phyloP scores from a whole-genome alignment of 2,797 vertebrate genomes.

The Scleropages formosus region DNA sequence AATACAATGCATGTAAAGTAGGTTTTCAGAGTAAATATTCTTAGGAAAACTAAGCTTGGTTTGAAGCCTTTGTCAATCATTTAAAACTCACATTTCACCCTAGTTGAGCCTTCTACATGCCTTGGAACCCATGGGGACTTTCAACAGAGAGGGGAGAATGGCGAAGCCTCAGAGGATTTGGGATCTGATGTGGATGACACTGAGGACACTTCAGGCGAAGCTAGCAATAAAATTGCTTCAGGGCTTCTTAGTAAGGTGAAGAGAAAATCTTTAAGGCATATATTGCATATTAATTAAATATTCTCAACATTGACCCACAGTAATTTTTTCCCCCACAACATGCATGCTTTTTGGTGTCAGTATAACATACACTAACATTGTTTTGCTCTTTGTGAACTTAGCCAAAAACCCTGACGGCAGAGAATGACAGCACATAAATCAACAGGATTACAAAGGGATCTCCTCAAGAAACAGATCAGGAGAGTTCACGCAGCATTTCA shows the following conservation, averaged over 20 bases:
- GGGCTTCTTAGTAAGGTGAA: conserved; percentile 2
- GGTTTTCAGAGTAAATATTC: no score
- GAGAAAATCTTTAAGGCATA: neutral
- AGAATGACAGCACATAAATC: neutral
- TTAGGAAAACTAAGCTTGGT: no score
- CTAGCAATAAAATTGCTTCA: conserved; percentile 40
- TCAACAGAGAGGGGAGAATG: conserved; percentile 52
- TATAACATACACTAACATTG: conserved; percentile 8
- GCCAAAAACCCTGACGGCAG: conserved; percentile 25
- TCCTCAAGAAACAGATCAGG: neutral
- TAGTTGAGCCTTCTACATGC: conserved; percentile 18
- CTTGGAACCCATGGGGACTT: neutral
- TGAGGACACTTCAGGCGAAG: conserved; percentile 33
- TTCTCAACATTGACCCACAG: neutral
- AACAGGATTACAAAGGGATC: neutral
- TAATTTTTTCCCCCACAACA: neutral
- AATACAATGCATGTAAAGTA: no score
- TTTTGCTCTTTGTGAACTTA: conserved; percentile 18
- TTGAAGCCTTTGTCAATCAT: neutral
- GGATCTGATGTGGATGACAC: conserved; percentile 34
- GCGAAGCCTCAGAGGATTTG: conserved; percentile 38
- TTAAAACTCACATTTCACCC: conserved; percentile 10
- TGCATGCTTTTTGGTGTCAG: neutral
- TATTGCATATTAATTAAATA: conserved; percentile 16
- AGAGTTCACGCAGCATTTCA: neutral